Evolutionary conservation across 2,888 invertebrate genomes (phyloP), one percentile per base, ranked within the genome.

Genomic region (Dicranocentrus wangi): DNA sequence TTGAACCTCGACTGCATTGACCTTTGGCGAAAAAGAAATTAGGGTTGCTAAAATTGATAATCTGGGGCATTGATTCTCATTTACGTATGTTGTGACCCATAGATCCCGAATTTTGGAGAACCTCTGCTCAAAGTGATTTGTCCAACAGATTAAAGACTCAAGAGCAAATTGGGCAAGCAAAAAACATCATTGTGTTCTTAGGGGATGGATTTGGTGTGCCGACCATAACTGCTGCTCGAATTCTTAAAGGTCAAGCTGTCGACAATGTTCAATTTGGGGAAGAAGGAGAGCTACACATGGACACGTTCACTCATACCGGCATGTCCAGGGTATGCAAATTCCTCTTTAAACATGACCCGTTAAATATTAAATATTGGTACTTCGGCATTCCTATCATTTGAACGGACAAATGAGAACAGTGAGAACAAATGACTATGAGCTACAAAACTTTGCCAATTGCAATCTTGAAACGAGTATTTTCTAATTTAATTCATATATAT

Each of bases 171-270:
- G n/a, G n/a, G n/a, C n/a, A n/a, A n/a, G n/a, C n/a, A n/a, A n/a
- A n/a, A n/a, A n/a, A n/a, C n/a, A n/a, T 77, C 1, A 78, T 82
- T 19, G 55, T 82, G 53, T 82, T 82, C 47, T 21, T 82, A 0
- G 82, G 82, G 7, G 82, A 82, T 61, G 82, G 82, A 0, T 72
- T 47, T 68, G 65, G 47, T 21, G 47, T 89, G 13, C 84, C 89
- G 1, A 90, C 90, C 0, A 83, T 89, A 2, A 89, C 89, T 0
- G 88, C 88, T 2, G 87, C 88, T 1, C 85, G 90, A 71, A 88
- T 89, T 60, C 88, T 87, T 77, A 88, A 89, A 80, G 89, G 89
- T n/a, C n/a, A n/a, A n/a, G n/a, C n/a, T n/a, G n/a, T n/a, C n/a
- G n/a, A n/a, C n/a, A n/a, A n/a, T n/a, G 87, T 88, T 0, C 75